phyloP scores from a whole-genome alignment of 2,113 vertebrate genomes.

The Thymallus thymallus region DNA sequence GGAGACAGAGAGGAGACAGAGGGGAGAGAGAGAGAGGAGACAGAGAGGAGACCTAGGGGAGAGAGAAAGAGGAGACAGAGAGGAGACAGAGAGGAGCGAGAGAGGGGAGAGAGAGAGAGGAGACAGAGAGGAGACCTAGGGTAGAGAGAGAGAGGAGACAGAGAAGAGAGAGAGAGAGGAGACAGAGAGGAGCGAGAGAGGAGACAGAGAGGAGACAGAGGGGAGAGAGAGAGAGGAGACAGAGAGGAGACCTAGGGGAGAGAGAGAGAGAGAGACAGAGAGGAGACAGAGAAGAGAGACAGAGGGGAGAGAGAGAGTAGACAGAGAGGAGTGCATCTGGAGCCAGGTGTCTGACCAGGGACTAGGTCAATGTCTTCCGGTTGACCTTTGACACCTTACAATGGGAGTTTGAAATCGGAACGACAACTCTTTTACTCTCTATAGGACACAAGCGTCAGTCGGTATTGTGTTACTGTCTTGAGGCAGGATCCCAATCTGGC shows the following conservation, averaged over 20 bases:
- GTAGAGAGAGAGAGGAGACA: too few relatives aligned
- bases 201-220: too few relatives aligned
- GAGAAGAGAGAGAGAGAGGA: too few relatives aligned
- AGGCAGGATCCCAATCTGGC: conserved; percentile 28
- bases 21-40: too few relatives aligned
- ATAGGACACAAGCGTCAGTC: neutral
- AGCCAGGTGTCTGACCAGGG: neutral
- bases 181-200: too few relatives aligned
- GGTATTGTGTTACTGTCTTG: conserved; percentile 5
- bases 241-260: neutral
- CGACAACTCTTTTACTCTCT: neutral
- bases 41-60: too few relatives aligned
- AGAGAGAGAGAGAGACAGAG: too few relatives aligned
- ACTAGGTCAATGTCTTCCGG: neutral
- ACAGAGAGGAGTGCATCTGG: neutral
- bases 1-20: too few relatives aligned
- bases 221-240: too few relatives aligned
- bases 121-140: conserved; percentile 4
- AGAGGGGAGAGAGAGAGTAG: neutral
- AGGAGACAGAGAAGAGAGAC: too few relatives aligned
- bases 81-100: too few relatives aligned
- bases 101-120: rapidly evolving
- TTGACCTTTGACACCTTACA: neutral
- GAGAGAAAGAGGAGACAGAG: too few relatives aligned
- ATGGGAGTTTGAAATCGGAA: neutral